Percentiles rank a stretch among this genome's conserved stretches.
phyloP scores from a whole-genome alignment of 2,797 vertebrate genomes.

The Cyclura pinguis region DNA sequence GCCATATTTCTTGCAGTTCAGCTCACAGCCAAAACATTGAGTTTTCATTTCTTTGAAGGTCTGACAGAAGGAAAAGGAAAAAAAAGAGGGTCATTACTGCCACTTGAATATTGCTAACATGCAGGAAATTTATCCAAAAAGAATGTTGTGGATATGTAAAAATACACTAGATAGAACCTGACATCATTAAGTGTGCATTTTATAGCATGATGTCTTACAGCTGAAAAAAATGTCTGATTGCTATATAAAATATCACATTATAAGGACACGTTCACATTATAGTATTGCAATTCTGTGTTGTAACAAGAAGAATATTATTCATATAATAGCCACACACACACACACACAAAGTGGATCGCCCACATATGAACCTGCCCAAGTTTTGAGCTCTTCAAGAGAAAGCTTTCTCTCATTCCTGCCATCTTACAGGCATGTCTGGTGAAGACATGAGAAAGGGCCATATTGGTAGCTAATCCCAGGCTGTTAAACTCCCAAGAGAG shows the following conservation, averaged over 20 bases:
- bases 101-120: not conserved
- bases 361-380: too few relatives aligned
- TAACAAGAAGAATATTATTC: not conserved
- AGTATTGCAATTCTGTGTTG: not conserved
- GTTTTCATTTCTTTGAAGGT: not conserved
- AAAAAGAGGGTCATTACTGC: not conserved
- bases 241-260: constrained; percentile 13
- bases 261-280: constrained; percentile 16
- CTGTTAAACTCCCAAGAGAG: too few relatives aligned
- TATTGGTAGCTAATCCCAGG: too few relatives aligned
- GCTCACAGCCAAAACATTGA: not conserved
- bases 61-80: too few relatives aligned
- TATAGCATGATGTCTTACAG: constrained; percentile 19
- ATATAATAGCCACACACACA: not conserved
- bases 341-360: too few relatives aligned
- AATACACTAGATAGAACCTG: not conserved
- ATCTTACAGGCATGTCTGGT: too few relatives aligned
- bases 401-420: too few relatives aligned
- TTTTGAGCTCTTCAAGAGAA: too few relatives aligned
- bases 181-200: constrained; percentile 11
- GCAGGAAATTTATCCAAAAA: not conserved
- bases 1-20: not conserved
- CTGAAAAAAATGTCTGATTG: constrained; percentile 29
- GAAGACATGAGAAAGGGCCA: too few relatives aligned
- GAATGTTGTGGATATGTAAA: not conserved